A percentile compares a stretch with the other conserved stretches of the same genome.
Evolutionary conservation across 1,140 invertebrate species (phyloP).

Genomic region (Rhagoletis zephyria): DNA sequence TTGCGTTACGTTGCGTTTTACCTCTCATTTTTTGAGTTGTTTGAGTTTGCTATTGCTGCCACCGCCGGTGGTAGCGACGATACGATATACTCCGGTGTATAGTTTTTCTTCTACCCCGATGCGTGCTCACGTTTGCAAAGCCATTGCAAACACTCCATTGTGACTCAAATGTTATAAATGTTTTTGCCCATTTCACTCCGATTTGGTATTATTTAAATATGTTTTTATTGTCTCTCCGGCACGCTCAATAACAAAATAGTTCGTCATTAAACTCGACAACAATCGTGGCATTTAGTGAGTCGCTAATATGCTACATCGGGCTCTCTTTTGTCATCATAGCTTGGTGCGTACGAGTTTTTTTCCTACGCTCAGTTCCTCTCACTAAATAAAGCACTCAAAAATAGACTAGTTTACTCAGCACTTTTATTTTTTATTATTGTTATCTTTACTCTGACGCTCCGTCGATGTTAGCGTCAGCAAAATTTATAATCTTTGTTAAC

Average conservation of each 20-base stretch:
- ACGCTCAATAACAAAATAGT: neutral
- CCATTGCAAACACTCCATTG: neutral
- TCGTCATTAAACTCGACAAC: neutral
- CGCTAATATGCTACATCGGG: neutral
- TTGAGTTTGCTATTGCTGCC: conserved; percentile 20
- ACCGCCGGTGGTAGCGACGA: neutral
- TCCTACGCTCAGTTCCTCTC: neutral
- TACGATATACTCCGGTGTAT: neutral
- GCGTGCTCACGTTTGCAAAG: neutral
- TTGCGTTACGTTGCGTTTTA: neutral
- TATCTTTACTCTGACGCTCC: neutral
- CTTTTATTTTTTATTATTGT: neutral
- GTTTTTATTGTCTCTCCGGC: neutral
- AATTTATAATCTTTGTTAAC: neutral
- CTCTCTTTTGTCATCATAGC: neutral
- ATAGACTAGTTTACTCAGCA: neutral
- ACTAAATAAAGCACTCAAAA: neutral
- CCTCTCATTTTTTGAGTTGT: conserved; percentile 37
- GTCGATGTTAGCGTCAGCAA: neutral
- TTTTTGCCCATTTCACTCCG: neutral
- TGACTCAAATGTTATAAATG: neutral
- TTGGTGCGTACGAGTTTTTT: neutral
- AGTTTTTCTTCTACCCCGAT: conserved; percentile 26
- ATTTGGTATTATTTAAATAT: conserved; percentile 3
- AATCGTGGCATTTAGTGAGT: neutral